Evolutionary conservation across 2,888 invertebrate genomes (phyloP), one percentile per base, ranked within the genome.

Genomic region (Pimpla rufipes): DNA sequence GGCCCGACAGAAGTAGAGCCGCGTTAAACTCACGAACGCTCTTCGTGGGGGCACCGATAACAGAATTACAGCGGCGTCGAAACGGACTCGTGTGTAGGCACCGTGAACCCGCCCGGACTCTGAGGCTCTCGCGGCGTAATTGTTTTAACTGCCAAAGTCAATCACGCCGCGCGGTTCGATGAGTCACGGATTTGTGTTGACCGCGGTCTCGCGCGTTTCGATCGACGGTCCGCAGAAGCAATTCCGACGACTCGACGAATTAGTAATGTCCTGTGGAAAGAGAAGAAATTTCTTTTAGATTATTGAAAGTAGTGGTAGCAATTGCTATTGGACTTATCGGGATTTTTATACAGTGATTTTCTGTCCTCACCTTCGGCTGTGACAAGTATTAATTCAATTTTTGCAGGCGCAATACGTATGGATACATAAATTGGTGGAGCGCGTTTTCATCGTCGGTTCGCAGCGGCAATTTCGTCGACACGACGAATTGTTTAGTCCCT

Each of bases 41-140:
- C 87, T 80, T 64, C 75, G 88, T 82, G 81, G 83, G 68, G n/a
- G n/a, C n/a, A n/a, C 88, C 87, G 90, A 91, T 91, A 91, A 91
- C 88, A 88, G 89, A 90, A 90, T 90, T 90, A 90, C 86, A 81
- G 84, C 47, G 45, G 29, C 67, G 59, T 18, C 47, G 68, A 59
- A 47, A n/a, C 78, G 68, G 81, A 86, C 85, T 86, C 85, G 81
- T 88, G 87, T 88, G 87, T 88, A 87, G 70, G 68, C 57, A 62
- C 78, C 85, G 80, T 80, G 86, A 87, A 85, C 83, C 84, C 59
- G 79, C 76, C 78, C 79, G 76, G 77, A 66, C 16, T 55, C 23
- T n/a, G n/a, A n/a, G 7, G 10, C 55, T 71, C 70, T 85, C 64
- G 66, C 67, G n/a, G 74, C 78, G 85, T 86, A 88, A 89, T 88